phyloP scores from a whole-genome alignment of 2,113 vertebrate species.

The Aptenodytes forsteri region DNA sequence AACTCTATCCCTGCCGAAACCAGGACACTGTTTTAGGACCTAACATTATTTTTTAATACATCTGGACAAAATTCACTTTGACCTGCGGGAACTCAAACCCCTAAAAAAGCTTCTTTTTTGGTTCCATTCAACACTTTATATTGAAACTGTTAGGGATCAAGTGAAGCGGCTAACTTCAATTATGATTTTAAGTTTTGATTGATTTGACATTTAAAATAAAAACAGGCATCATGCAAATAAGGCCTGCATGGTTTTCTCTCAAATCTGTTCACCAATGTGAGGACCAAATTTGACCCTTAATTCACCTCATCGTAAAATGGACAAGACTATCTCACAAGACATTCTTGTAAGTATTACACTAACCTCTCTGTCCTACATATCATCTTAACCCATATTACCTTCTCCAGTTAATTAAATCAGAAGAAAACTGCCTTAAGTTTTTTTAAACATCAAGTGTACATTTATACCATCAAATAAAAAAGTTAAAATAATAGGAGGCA shows the following conservation, averaged over 20 bases:
- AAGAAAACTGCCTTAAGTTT: not conserved
- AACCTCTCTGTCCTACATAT: not conserved
- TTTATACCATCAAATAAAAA: not conserved
- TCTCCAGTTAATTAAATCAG: not conserved
- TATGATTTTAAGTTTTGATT: not conserved
- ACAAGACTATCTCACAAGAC: not conserved
- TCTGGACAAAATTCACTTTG: not conserved
- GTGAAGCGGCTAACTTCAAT: not conserved
- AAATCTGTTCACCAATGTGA: not conserved
- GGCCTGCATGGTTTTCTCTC: not conserved
- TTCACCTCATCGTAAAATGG: not conserved
- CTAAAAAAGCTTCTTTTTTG: not conserved
- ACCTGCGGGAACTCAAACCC: not conserved
- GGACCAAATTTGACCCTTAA: not conserved
- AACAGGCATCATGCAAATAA: not conserved
- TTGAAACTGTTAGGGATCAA: not conserved
- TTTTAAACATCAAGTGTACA: not conserved
- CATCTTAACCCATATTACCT: not conserved
- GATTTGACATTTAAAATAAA: not conserved
- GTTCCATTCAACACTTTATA: not conserved
- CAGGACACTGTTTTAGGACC: not conserved
- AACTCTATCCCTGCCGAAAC: too few relatives aligned
- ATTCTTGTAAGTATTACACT: not conserved
- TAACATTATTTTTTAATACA: not conserved
- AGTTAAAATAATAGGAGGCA: not conserved